These are phyloP conservation scores for Drosophila kohkoa DNA, from an alignment of 1,140 invertebrate genomes.

Conservation along the genomic window DNA sequence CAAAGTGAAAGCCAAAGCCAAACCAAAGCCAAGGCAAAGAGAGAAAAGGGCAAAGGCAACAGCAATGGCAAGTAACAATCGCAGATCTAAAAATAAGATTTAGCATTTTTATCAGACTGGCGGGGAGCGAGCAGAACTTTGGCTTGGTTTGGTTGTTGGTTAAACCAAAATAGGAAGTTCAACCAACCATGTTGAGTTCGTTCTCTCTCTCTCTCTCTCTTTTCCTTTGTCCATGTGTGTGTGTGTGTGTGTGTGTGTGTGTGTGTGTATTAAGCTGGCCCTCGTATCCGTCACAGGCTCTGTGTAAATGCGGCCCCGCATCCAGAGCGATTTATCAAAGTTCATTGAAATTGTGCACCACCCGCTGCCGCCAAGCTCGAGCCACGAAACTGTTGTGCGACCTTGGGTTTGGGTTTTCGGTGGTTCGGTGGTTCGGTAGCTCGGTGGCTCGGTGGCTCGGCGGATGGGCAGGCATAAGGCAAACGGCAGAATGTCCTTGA, in stretches of 20 bases:
- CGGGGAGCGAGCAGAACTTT: not conserved
- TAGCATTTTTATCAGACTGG: conserved; percentile 18
- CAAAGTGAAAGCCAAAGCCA: conserved; percentile 1
- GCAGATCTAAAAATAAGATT: conserved; percentile 68
- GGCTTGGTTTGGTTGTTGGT: not conserved
- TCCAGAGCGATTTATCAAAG: conserved; percentile 72
- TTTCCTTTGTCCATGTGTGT: not conserved
- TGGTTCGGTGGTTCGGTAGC: conserved; percentile 4
- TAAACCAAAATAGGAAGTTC: conserved; percentile 66
- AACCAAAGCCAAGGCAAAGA: conserved; percentile 1
- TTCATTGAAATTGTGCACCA: conserved; percentile 76
- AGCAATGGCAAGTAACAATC: conserved; percentile 22
- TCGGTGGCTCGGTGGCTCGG: not conserved
- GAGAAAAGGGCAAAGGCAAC: not conserved
- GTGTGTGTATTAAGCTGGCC: conserved; percentile 39
- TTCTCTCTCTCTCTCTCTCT: not conserved
- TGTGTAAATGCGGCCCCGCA: conserved; percentile 27
- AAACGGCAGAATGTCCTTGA: conserved; percentile 52
- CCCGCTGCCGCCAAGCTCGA: conserved; percentile 22
- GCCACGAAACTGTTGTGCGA: conserved; percentile 40
- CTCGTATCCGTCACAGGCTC: conserved; percentile 24
- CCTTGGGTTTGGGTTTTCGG: conserved; percentile 49
- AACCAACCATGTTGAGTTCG: conserved; percentile 55
- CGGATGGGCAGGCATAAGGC: conserved; percentile 5
- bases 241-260: conserved; percentile 46